Evolutionary conservation across 2,113 vertebrate genomes (phyloP).

Genomic region (Phalacrocorax aristotelis): DNA sequence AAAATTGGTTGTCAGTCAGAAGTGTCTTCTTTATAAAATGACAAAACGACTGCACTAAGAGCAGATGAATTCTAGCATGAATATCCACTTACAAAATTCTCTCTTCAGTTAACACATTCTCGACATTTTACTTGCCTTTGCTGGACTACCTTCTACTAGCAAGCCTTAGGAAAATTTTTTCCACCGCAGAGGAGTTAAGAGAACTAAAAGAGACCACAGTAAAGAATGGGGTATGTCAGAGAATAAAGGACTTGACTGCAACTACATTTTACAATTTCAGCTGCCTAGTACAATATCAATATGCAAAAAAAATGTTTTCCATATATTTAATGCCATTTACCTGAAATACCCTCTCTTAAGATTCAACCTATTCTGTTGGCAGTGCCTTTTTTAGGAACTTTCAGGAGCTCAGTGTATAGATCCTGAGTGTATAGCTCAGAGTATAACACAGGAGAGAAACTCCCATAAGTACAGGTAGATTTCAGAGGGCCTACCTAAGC

Average conservation of each 20-base stretch:
- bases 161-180: not conserved
- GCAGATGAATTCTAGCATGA: conserved; percentile 53
- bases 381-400: not conserved
- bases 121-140: not conserved
- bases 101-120: not conserved
- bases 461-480: not conserved
- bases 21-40: conserved; percentile 51
- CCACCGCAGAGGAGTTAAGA: not conserved
- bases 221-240: not conserved
- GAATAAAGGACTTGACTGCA: not conserved
- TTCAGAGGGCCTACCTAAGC: not conserved
- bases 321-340: not conserved
- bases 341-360: not conserved
- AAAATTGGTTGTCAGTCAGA: conserved; percentile 66
- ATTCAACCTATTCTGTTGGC: not conserved
- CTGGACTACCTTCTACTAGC: not conserved
- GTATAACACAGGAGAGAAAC: not conserved
- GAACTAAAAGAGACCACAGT: not conserved
- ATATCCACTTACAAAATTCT: conserved; percentile 10
- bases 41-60: conserved; percentile 33
- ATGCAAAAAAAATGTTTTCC: not conserved
- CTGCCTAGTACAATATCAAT: not conserved
- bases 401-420: not conserved
- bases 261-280: not conserved
- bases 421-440: no score